phyloP scores from a whole-genome alignment of 2,888 invertebrate species.

The Caenorhabditis sp. region DNA sequence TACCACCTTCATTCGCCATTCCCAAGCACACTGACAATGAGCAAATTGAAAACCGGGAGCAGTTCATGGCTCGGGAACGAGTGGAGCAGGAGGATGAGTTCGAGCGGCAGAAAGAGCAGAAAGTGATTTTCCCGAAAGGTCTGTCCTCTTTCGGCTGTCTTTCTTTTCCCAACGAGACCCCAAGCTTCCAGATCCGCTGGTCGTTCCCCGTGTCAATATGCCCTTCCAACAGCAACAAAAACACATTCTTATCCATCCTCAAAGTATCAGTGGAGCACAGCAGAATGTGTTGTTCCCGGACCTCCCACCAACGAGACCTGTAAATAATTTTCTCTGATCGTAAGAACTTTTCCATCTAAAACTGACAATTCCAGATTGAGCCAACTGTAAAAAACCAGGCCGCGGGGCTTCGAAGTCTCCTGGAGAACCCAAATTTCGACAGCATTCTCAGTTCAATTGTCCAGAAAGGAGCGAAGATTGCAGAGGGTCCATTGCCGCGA shows the following conservation, averaged over 20 bases:
- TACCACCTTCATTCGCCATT: slow-evolving; percentile 48
- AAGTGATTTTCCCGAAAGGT: neutral
- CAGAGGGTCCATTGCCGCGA: slow-evolving; percentile 44
- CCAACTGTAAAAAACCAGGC: slow-evolving; percentile 39
- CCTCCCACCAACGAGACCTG: slow-evolving; percentile 54
- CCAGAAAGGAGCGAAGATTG: slow-evolving; percentile 57
- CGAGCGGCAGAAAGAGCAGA: slow-evolving; percentile 16
- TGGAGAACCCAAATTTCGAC: slow-evolving; percentile 57
- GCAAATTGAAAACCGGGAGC: neutral
- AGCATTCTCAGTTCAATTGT: slow-evolving; percentile 50
- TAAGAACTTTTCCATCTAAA: neutral
- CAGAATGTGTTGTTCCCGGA: slow-evolving; percentile 62
- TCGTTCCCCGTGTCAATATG: slow-evolving; percentile 55
- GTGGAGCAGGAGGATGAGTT: neutral
- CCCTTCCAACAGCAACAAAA: slow-evolving; percentile 50
- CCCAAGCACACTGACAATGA: slow-evolving; percentile 15
- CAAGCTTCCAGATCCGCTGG: slow-evolving; percentile 27
- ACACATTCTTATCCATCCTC: slow-evolving; percentile 38
- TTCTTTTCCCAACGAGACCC: too few species aligned
- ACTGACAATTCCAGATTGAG: slow-evolving; percentile 37
- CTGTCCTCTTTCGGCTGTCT: neutral
- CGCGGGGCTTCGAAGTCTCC: slow-evolving; percentile 23
- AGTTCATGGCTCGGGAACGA: slow-evolving; percentile 28
- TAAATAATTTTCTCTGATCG: neutral
- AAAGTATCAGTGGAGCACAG: slow-evolving; percentile 35